Percentiles rank a stretch among this genome's conserved stretches.
phyloP scores from a whole-genome alignment of 2,113 vertebrate species.

The Uria lomvia region DNA sequence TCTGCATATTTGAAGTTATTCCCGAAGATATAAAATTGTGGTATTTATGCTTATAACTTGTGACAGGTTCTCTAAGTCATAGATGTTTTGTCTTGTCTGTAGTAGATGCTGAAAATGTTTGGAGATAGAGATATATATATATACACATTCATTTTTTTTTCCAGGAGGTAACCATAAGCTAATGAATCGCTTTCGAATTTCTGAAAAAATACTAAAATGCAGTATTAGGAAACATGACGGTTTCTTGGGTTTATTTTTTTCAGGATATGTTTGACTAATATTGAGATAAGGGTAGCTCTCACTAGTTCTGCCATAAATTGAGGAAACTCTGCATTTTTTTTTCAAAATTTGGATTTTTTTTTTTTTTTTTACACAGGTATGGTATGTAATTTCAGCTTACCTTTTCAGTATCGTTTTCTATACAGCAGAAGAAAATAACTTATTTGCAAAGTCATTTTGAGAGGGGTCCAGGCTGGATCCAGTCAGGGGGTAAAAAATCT shows the following conservation, averaged over 20 bases:
- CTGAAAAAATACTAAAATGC: neutral
- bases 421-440: neutral
- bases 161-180: neutral
- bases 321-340: neutral
- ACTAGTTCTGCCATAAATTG: neutral
- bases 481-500: neutral
- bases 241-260: fast-evolving
- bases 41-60: constrained; percentile 37
- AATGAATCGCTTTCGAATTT: neutral
- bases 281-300: neutral
- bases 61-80: constrained; percentile 15
- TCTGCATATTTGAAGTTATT: constrained; percentile 1
- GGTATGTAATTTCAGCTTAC: fast-evolving
- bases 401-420: fast-evolving
- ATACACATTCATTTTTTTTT: neutral
- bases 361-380: neutral
- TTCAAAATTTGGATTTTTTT: too few relatives aligned
- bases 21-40: neutral
- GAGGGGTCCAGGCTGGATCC: neutral
- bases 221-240: neutral
- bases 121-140: neutral
- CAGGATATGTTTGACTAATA: neutral
- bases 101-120: neutral
- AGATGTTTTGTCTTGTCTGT: neutral
- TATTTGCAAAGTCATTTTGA: neutral